phyloP scores from a whole-genome alignment of 2,113 vertebrate species.

The Pseudorasbora parva region DNA sequence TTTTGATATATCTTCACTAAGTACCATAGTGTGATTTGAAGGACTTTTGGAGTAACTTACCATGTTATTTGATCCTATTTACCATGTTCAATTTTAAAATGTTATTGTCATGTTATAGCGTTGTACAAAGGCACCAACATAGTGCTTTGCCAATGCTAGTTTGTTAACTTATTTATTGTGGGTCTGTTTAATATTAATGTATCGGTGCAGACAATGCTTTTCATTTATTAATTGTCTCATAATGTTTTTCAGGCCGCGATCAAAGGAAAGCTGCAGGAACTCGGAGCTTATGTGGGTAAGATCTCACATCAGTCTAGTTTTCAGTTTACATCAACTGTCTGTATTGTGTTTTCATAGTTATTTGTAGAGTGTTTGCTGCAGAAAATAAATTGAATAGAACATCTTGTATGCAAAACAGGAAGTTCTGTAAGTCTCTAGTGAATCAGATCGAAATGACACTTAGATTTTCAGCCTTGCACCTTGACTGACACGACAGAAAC shows the following conservation, averaged over 20 bases:
- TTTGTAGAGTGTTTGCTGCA: neutral
- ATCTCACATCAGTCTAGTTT: conserved; percentile 38
- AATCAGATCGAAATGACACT: neutral
- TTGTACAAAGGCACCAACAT: neutral
- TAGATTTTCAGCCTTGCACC: neutral
- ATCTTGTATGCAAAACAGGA: neutral
- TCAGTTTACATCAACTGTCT: neutral
- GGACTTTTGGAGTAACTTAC: too few species aligned
- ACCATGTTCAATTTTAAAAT: too few species aligned
- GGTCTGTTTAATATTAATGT: neutral
- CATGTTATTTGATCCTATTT: too few species aligned
- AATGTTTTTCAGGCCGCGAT: conserved; percentile 85
- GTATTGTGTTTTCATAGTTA: neutral
- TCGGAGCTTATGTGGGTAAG: conserved; percentile 97
- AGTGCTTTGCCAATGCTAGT: neutral
- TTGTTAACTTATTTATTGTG: neutral
- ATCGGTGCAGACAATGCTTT: neutral
- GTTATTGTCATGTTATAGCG: neutral
- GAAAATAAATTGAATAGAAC: neutral
- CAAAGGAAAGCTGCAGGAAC: conserved; percentile 95
- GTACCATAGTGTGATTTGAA: neutral
- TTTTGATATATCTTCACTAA: neutral
- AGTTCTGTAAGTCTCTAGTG: neutral
- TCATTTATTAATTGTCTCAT: neutral
- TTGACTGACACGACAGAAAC: neutral